Conservation (phyloP, 2,797 vertebrate species). For the Neosilurus mollespiculum region DNA sequence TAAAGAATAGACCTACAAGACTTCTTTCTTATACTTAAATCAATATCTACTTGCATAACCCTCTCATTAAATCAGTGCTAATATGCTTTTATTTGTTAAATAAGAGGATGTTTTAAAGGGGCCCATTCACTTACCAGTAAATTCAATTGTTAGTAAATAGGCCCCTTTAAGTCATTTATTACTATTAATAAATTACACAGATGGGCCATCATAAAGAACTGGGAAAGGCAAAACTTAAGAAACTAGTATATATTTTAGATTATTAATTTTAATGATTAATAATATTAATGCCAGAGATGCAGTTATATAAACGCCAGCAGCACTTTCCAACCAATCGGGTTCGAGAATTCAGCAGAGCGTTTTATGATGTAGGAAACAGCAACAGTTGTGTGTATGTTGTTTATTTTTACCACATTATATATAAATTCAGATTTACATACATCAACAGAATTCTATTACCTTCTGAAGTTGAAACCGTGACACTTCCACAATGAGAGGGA, state of each 20-base stretch:
- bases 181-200: not conserved
- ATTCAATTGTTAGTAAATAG: no score
- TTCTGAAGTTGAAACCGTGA: not conserved
- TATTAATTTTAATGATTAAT: no score
- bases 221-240: no score
- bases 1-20: not conserved
- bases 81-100: not conserved
- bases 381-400: not conserved
- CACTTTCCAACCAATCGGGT: not conserved
- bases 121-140: no score
- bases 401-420: no score
- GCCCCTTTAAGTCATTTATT: not conserved
- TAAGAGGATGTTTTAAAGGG: not conserved
- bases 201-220: no score
- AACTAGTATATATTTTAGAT: no score
- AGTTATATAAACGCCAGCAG: not conserved
- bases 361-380: not conserved
- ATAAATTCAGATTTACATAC: not conserved
- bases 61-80: not conserved
- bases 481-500: not conserved
- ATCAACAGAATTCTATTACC: not conserved
- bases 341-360: not conserved
- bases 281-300: not conserved
- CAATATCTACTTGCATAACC: not conserved
- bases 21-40: not conserved